Evolutionary conservation across 2,113 vertebrate genomes (phyloP).

Genomic region (Anarrhichthys ocellatus): DNA sequence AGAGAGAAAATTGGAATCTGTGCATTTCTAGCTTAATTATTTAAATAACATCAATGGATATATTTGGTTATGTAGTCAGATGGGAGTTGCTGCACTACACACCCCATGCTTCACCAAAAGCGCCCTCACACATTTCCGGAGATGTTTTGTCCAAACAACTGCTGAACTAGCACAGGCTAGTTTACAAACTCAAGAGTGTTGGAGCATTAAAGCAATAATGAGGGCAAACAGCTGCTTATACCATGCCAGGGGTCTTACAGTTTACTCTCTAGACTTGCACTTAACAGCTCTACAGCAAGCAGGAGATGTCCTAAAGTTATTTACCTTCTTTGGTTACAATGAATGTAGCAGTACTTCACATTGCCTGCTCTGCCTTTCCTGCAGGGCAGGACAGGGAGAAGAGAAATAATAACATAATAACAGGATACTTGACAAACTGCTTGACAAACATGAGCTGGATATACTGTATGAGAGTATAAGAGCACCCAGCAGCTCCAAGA

Average conservation of each 20-base stretch:
- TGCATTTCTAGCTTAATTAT: not conserved
- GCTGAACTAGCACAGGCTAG: slow-evolving; percentile 25
- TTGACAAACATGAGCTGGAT: slow-evolving; percentile 6
- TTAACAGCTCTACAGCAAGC: slow-evolving; percentile 42
- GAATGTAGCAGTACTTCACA: slow-evolving; percentile 85
- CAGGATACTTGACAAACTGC: slow-evolving; percentile 34
- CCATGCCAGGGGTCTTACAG: slow-evolving; percentile 50
- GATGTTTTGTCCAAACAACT: slow-evolving; percentile 20
- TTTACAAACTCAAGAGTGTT: slow-evolving; percentile 4
- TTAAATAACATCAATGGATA: not conserved
- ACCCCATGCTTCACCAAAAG: slow-evolving; percentile 19
- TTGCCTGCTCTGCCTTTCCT: slow-evolving; percentile 88
- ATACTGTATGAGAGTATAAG: not conserved
- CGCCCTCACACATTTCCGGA: slow-evolving; percentile 14
- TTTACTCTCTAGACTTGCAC: slow-evolving; percentile 1
- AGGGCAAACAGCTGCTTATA: slow-evolving; percentile 18
- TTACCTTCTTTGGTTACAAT: slow-evolving; percentile 90
- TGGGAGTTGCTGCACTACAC: not conserved
- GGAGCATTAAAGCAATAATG: slow-evolving; percentile 23
- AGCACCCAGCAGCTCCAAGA: not conserved
- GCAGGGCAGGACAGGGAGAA: slow-evolving; percentile 78
- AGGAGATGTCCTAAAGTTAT: slow-evolving; percentile 39
- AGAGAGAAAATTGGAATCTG: no score
- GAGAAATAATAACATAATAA: slow-evolving; percentile 63
- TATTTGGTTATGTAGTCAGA: not conserved